Conservation (phyloP, 1,140 invertebrate genomes). For the Lasioglossum albipes region DNA sequence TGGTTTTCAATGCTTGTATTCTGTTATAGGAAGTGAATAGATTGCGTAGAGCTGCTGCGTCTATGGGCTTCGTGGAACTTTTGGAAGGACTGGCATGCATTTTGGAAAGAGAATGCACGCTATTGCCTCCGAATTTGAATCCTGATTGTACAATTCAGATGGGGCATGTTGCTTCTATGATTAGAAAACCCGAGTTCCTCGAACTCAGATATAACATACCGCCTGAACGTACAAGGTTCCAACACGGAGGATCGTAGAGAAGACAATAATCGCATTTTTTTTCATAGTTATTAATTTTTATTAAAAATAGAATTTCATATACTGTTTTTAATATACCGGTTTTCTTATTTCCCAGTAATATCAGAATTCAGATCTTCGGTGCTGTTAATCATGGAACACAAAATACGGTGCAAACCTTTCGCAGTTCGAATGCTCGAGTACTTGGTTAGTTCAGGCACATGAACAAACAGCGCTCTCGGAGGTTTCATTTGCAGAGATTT, state of each 20-base stretch:
- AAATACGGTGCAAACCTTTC: slow-evolving; percentile 80
- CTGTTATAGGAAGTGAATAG: slow-evolving; percentile 91
- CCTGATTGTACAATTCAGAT: slow-evolving; percentile 94
- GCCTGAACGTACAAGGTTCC: slow-evolving; percentile 85
- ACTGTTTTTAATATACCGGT: slow-evolving; percentile 18
- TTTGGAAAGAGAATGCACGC: slow-evolving; percentile 93
- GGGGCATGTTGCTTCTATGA: slow-evolving; percentile 89
- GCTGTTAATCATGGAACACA: slow-evolving; percentile 70
- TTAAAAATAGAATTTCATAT: slow-evolving; percentile 7
- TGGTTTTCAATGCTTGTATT: slow-evolving; percentile 38
- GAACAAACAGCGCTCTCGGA: slow-evolving; percentile 83
- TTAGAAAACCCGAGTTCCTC: slow-evolving; percentile 83
- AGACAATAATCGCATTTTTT: not conserved
- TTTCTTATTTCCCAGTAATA: not conserved
- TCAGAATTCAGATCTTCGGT: slow-evolving; percentile 19
- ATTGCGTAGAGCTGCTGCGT: slow-evolving; percentile 91
- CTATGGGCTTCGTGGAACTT: slow-evolving; percentile 92
- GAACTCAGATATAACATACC: slow-evolving; percentile 84
- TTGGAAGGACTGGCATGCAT: slow-evolving; percentile 88
- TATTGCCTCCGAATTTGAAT: slow-evolving; percentile 89
- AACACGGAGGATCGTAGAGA: slow-evolving; percentile 53
- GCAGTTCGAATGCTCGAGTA: slow-evolving; percentile 81
- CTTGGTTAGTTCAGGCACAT: slow-evolving; percentile 83
- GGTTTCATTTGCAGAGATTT: slow-evolving; percentile 82
- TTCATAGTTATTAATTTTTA: slow-evolving; percentile 19